Base-by-base conservation (phyloP, 2,888 invertebrate species). In the Maniola hyperantus region DNA sequence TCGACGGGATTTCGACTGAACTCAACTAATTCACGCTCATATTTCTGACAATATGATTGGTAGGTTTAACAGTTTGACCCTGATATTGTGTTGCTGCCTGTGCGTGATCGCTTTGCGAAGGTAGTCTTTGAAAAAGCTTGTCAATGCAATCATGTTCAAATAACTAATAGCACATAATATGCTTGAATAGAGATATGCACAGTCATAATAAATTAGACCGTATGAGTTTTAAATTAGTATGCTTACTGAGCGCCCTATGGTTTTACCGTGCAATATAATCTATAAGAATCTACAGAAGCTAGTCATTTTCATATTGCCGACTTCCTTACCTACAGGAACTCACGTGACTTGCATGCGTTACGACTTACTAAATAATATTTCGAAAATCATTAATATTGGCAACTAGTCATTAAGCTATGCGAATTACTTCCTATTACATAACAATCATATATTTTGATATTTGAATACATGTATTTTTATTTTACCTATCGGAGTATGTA, bases 201-300 rank as follows among this genome's bases (percentile, higher is more conserved):
- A n/a, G 13, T 34, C 33, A 33, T 15, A 13, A 36, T 34, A 10
- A 53, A 54, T 34, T 34, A 4, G 15, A 15, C 15, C 13, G 57
- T 7, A 42, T 15, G n/a, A 42, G 11, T 20, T 5, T 42, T 18
- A 42, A 48, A 57, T 57, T 39, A 42, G 57, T 57, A 57, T 57
- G 11, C 57, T 5, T 13, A 42, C 18, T 20, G 39, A 42, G 39
- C 20, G 57, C 10, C 42, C 18, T 57, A 42, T 42, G 50, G 26
- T 51, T 26, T 57, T 57, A 13, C 57, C 57, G 57, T 26, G 42
- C 18, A 57, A 11, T 18, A 20, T 33, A 51, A 66, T 59, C 46
- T 61, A 55, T 68, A 64, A 57, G 48, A 36, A 59, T 63, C 72
- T 70, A 70, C n/a, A n/a, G 44, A 62, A 66, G 69, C 60, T 64